These are phyloP conservation scores for Phoxinus phoxinus DNA, from an alignment of 2,113 vertebrate species.

Conservation along the genomic window DNA sequence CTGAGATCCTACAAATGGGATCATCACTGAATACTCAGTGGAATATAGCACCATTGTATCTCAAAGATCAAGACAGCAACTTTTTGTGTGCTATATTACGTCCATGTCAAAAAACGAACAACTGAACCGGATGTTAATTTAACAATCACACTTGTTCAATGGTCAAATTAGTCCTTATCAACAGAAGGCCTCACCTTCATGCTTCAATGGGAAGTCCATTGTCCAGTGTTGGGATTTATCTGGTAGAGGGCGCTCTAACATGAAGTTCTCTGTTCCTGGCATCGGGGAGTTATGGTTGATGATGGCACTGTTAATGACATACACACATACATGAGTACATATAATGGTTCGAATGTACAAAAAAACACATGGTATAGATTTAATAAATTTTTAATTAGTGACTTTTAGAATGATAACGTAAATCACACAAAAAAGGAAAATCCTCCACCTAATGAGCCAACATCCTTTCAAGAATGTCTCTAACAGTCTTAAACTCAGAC, in stretches of 20 bases:
- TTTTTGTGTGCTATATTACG: not conserved
- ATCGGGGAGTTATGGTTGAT: not conserved
- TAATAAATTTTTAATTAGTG: not conserved
- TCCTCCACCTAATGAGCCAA: not conserved
- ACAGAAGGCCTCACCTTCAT: constrained; percentile 81
- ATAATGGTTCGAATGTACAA: not conserved
- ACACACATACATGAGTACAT: not conserved
- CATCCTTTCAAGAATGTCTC: constrained; percentile 3
- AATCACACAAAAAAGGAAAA: not conserved
- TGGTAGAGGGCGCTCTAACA: constrained; percentile 70
- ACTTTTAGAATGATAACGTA: not conserved
- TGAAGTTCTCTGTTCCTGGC: constrained; percentile 80
- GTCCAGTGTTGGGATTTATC: not conserved
- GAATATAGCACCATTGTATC: not conserved
- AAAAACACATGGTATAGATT: not conserved
- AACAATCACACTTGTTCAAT: constrained; percentile 8
- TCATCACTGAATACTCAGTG: not conserved
- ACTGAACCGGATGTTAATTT: not conserved
- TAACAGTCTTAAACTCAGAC: not conserved
- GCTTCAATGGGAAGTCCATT: constrained; percentile 77
- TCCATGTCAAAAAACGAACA: not conserved
- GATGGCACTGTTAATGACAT: not conserved
- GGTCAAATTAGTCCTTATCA: not conserved
- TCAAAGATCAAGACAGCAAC: not conserved
- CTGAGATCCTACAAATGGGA: constrained; percentile 6